Evolutionary conservation across 2,113 vertebrate species (phyloP).

Genomic region (Paralichthys olivaceus): DNA sequence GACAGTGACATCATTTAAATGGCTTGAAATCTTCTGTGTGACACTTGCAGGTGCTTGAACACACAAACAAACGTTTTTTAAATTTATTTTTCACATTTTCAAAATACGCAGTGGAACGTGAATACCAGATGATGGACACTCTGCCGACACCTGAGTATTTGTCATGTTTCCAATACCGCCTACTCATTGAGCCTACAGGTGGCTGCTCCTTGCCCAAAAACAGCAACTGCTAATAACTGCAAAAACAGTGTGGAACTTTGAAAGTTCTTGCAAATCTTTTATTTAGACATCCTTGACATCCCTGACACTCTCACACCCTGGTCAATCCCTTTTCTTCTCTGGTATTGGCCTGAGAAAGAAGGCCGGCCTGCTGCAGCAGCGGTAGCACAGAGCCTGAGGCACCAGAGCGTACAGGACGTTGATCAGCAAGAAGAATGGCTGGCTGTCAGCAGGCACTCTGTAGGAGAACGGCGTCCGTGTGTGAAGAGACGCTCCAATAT

Average conservation of each 20-base stretch:
- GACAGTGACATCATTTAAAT: no score
- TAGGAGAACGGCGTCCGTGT: conserved; percentile 93
- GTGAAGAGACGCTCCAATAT: conserved; percentile 94
- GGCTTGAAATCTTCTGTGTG: background rate
- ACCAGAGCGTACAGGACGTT: conserved; percentile 88
- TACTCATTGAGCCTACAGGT: background rate
- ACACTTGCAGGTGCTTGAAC: conserved; percentile 7
- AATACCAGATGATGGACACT: conserved; percentile 9
- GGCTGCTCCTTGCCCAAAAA: conserved; percentile 5
- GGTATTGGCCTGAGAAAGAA: conserved; percentile 86
- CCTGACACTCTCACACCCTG: background rate
- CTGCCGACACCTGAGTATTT: background rate
- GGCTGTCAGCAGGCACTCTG: conserved; percentile 89
- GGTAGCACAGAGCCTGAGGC: conserved; percentile 92
- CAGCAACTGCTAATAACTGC: conserved; percentile 12
- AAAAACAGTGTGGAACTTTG: conserved; percentile 28
- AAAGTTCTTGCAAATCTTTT: background rate
- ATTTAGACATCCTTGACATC: conserved; percentile 22
- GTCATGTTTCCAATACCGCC: background rate
- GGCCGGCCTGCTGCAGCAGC: conserved; percentile 87
- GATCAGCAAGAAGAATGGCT: conserved; percentile 85
- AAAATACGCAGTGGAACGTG: conserved; percentile 6
- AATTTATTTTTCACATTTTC: conserved; percentile 18
- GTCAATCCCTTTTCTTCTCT: conserved; percentile 70
- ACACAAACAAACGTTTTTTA: background rate